Base-by-base conservation (phyloP, 2,113 vertebrate species). In the Elanoides forficatus region DNA sequence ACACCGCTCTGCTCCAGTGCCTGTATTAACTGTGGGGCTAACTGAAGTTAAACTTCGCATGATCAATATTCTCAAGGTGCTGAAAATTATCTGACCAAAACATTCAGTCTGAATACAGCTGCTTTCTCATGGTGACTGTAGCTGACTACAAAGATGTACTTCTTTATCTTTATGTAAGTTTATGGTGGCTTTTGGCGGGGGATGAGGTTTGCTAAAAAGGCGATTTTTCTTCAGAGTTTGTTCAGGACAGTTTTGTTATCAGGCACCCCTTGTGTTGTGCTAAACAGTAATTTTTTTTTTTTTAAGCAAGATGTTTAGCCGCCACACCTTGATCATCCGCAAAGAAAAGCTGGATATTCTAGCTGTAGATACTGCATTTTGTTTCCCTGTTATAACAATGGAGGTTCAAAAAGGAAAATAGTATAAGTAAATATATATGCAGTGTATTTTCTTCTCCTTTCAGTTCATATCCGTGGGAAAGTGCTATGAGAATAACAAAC, bases 381-480 rank as follows among this genome's bases (percentile, higher is more conserved):
- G 19, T 82, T 95, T 81, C 56, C 72, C 43, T 30, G 8, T 40
- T 76, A 0, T n/a, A 90, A 76, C 74, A 90, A 4, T 59, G 16
- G 75, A 86, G 15, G 30, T 65, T 80, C 11, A 4, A 65, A 93
- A 82, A 91, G 36, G 62, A 85, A 66, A 90, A 59, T 27, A 74
- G 14, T 70, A 1, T 22, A 90, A 76, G 40, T 66, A 93, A 93
- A 88, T 82, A 65, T 38, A 68, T 81, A 50, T 4, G 2, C 22
- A 27, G n/a, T 3, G 0, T 92, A 84, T 95, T 95, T 96, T 93
- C 74, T 81, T 88, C 70, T 93, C 68, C 52, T 95, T 95, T 94
- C 53, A 58, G 73, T 85, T 95, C 8, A 2, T 85, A 72, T 96
- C 86, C 29, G 5, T 97, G 96, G 91, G 91, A 97, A 95, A 91